These are phyloP conservation scores for Tiliacea citrago DNA, from an alignment of 2,888 invertebrate species.

Conservation along the genomic window DNA sequence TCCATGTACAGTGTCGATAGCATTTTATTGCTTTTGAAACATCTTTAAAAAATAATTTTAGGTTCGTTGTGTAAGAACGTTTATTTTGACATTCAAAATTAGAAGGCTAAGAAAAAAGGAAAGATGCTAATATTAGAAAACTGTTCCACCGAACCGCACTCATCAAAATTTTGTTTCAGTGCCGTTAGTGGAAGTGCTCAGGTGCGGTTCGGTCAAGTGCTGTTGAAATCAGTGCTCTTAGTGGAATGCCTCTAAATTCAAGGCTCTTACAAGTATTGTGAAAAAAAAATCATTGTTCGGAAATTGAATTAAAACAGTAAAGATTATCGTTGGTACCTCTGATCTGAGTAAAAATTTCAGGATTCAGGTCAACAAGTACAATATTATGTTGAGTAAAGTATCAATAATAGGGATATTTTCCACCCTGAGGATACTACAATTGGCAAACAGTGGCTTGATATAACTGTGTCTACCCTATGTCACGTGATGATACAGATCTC, in stretches of 20 bases:
- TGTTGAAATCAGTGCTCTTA: too few relatives aligned
- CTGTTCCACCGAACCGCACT: too few relatives aligned
- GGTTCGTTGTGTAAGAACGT: neutral
- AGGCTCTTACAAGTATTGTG: too few relatives aligned
- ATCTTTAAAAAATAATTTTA: slow-evolving; percentile 20
- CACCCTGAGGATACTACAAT: neutral
- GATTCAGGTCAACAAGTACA: neutral
- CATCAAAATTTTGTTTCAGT: too few relatives aligned
- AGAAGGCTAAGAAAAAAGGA: neutral
- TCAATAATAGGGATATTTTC: neutral
- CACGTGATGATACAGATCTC: neutral
- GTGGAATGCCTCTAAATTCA: too few relatives aligned
- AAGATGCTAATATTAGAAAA: too few relatives aligned
- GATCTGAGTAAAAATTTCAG: neutral
- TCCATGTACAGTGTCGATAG: slow-evolving; percentile 45
- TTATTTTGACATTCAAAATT: neutral
- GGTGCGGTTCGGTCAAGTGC: too few relatives aligned
- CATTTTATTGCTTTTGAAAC: slow-evolving; percentile 45
- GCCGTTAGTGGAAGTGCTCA: too few relatives aligned
- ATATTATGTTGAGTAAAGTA: neutral
- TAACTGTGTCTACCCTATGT: too few relatives aligned
- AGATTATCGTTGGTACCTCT: too few relatives aligned
- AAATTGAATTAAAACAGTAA: too few relatives aligned
- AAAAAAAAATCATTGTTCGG: too few relatives aligned
- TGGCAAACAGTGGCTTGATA: slow-evolving; percentile 1